Conservation (phyloP, 2,797 vertebrate genomes). For the Geotria australis region DNA sequence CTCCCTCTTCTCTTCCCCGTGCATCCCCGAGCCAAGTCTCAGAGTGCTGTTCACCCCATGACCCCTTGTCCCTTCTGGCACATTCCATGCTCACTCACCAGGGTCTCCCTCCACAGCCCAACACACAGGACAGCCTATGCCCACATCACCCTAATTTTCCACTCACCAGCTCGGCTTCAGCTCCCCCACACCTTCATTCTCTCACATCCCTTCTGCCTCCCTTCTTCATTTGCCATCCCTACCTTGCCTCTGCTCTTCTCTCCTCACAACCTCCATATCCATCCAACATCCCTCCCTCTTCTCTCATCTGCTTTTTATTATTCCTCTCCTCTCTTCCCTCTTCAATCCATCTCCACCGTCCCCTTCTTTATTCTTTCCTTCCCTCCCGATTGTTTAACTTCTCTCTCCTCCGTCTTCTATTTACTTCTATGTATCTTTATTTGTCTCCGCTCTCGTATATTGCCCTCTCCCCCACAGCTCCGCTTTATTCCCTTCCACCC, state of each 20-base stretch:
- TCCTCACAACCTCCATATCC: background rate
- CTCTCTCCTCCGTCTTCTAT: background rate
- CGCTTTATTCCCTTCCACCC: too few species aligned
- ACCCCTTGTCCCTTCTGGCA: too few species aligned
- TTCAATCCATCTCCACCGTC: background rate
- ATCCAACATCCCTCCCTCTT: too few species aligned
- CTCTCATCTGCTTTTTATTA: conserved; percentile 3
- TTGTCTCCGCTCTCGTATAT: background rate
- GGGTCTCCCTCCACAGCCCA: too few species aligned
- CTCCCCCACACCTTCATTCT: background rate
- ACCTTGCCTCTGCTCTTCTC: background rate
- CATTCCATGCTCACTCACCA: too few species aligned
- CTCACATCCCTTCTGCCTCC: background rate
- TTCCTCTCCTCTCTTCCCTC: background rate
- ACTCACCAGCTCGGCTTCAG: too few species aligned
- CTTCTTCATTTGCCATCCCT: background rate
- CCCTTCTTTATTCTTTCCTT: too few species aligned
- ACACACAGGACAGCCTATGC: too few species aligned
- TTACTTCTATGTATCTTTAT: background rate
- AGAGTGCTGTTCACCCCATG: too few species aligned
- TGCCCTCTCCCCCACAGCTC: background rate
- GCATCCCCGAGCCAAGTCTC: too few species aligned
- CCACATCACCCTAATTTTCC: too few species aligned
- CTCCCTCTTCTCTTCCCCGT: too few species aligned
- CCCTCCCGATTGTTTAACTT: background rate